Evolutionary conservation across 2,113 vertebrate genomes (phyloP).

Genomic region (Odocoileus hemionus): DNA sequence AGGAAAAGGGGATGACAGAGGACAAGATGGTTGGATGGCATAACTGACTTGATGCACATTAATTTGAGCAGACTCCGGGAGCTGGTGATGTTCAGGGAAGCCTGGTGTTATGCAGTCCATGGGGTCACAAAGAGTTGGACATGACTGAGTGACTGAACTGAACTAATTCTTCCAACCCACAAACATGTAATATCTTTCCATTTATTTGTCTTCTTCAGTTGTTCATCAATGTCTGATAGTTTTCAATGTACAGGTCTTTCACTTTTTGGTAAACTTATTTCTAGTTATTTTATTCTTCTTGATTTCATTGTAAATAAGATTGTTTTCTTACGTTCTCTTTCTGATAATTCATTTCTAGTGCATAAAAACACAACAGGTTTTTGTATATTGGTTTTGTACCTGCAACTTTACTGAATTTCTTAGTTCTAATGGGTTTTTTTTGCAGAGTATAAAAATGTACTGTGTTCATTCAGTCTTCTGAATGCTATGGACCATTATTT

Average conservation of each 20-base stretch:
- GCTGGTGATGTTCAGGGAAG: neutral
- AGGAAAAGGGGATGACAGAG: neutral
- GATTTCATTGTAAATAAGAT: neutral
- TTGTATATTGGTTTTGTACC: neutral
- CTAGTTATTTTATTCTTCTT: neutral
- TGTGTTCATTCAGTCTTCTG: neutral
- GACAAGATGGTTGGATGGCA: neutral
- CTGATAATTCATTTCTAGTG: neutral
- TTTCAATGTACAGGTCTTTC: neutral
- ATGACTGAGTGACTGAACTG: neutral
- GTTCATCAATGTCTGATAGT: neutral
- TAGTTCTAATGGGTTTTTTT: neutral
- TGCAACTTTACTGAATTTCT: neutral
- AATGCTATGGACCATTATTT: neutral
- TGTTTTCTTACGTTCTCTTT: neutral
- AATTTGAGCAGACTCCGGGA: neutral
- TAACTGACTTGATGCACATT: neutral
- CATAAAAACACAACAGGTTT: neutral
- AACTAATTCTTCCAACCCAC: neutral
- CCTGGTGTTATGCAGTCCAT: accelerated
- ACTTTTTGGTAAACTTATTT: neutral
- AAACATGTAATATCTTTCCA: neutral
- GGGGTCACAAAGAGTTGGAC: neutral
- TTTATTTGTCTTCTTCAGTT: neutral
- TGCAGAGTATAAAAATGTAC: neutral